Conservation (phyloP, 2,797 vertebrate genomes). For the Eulemur coronatus region DNA sequence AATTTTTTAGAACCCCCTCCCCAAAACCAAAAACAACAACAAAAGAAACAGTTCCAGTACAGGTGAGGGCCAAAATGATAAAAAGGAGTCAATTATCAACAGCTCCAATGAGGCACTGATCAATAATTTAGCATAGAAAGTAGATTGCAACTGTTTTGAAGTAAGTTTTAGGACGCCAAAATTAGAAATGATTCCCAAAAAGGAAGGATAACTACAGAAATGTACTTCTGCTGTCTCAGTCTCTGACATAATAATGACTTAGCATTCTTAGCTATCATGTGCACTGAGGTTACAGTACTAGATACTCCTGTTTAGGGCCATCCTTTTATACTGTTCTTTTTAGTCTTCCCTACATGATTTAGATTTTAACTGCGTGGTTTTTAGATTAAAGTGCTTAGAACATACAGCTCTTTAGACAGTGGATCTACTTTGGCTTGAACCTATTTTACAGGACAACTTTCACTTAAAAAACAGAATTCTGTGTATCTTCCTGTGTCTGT, state of each 20-base stretch:
- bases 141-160: not conserved
- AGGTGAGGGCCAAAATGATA: not conserved
- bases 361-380: not conserved
- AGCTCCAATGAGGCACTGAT: not conserved
- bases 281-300: not conserved
- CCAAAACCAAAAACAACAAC: too few relatives aligned
- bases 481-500: not conserved
- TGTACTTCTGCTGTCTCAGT: not conserved
- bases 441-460: not conserved
- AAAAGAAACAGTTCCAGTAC: not conserved
- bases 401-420: not conserved
- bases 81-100: not conserved
- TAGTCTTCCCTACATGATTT: not conserved
- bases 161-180: not conserved
- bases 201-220: not conserved
- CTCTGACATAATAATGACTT: not conserved
- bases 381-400: not conserved
- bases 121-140: not conserved
- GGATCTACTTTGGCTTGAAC: not conserved
- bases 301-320: accelerated
- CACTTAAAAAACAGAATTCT: not conserved
- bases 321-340: not conserved
- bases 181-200: not conserved
- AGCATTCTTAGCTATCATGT: not conserved
- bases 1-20: too few relatives aligned